Evolutionary conservation across 2,888 invertebrate species (phyloP), one percentile per base, ranked within the genome.

Genomic region (Ennomos fuscantarius): DNA sequence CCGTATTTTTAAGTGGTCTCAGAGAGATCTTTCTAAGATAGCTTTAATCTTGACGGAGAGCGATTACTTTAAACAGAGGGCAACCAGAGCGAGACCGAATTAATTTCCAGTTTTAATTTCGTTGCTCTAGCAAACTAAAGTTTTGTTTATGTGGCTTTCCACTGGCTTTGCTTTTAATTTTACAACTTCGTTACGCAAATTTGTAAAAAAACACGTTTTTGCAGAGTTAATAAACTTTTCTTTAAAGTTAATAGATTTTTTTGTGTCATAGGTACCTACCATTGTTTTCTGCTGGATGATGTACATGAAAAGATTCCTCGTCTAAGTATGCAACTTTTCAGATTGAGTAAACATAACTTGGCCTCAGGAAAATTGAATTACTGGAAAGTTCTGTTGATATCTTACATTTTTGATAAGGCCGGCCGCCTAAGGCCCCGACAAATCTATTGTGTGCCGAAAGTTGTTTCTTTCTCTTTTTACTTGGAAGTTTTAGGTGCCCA

Each of bases 1-100:
- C 65, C 64, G 69, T 69, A 68, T 78, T 77, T 75, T 70, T 57
- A 73, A 78, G 73, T 67, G 68, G 65, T 62, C 75, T 75, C 57
- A 61, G 65, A 67, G 56, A 67, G 72, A 71, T 74, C 66, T 73
- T 74, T 69, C 73, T 61, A 69, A 74, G 52, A 70, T 70, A 74
- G 69, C 70, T 73, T 78, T 76, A 72, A 76, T 78, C 70, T 74
- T 68, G 58, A 64, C 66, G 53, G 66, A 69, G 65, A 70, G 60
- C 66, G 68, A 75, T 73, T 68, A 72, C 70, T 65, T 63, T 59
- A 69, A 71, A 70, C 65, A 68, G 65, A 72, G 65, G 59, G 52
- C 24, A 24, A 24, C 24, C 24, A 24, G 24, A 24, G 24, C 24
- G 24, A 24, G 42, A 54, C 48, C 46, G 49, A 62, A 55, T 69